Conservation (phyloP, 2,888 invertebrate genomes). For the Aspidiotus rigidus region DNA sequence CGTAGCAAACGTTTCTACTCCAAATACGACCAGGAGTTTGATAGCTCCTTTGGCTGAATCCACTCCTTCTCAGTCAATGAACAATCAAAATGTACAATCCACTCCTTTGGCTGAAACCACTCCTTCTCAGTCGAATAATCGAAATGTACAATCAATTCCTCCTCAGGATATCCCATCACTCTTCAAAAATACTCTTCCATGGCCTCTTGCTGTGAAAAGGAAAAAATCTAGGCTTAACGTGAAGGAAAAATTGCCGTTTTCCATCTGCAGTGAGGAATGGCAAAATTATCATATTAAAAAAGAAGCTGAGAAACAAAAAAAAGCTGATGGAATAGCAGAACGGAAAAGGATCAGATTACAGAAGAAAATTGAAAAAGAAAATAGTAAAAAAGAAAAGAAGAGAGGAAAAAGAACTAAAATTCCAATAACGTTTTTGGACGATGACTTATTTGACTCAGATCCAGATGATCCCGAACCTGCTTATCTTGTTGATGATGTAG, state of each 20-base stretch:
- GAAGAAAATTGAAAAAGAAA: neutral
- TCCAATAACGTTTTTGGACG: neutral
- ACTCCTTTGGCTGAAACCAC: too few relatives aligned
- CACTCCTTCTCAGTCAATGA: too few relatives aligned
- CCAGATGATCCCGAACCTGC: neutral
- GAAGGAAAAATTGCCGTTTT: neutral
- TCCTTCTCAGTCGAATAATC: too few relatives aligned
- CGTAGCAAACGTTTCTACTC: too few relatives aligned
- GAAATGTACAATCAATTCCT: too few relatives aligned
- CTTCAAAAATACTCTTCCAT: too few relatives aligned
- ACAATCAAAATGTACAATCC: too few relatives aligned
- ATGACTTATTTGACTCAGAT: neutral
- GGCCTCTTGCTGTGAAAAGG: neutral
- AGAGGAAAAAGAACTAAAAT: neutral
- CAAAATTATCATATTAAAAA: neutral
- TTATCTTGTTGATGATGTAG: neutral
- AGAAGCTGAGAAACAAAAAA: neutral
- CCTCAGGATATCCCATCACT: too few relatives aligned
- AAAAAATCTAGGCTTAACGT: neutral
- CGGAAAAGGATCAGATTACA: neutral
- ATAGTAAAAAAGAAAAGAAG: neutral
- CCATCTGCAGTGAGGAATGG: neutral
- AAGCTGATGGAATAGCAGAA: neutral
- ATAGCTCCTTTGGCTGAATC: too few relatives aligned
- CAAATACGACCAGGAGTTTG: too few relatives aligned